A percentile compares a stretch with the other conserved stretches of the same genome.
These are phyloP conservation scores for Alsophila aescularia DNA, from an alignment of 2,888 invertebrate genomes.

Conservation along the genomic window DNA sequence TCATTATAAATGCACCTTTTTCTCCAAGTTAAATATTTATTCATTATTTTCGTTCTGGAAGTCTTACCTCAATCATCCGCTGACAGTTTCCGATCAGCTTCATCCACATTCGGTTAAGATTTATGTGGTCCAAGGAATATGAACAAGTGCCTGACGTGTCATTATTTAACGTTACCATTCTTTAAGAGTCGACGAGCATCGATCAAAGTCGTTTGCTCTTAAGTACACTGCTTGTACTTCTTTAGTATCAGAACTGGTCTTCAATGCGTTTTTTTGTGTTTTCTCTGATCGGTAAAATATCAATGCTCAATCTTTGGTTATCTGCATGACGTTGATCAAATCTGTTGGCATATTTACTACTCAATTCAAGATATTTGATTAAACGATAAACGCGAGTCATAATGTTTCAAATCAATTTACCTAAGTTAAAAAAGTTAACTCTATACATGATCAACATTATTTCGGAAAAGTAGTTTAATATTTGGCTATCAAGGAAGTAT, in stretches of 20 bases:
- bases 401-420: no score
- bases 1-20: constrained; percentile 20
- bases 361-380: no score
- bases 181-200: constrained; percentile 41
- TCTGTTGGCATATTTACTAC: no score
- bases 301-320: background rate
- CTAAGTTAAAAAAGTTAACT: no score
- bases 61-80: constrained; percentile 36
- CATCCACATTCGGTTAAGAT: constrained; percentile 37
- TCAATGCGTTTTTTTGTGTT: constrained; percentile 10
- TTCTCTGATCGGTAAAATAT: background rate
- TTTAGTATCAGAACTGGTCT: constrained; percentile 35
- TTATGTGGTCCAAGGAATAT: constrained; percentile 32
- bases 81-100: constrained; percentile 41
- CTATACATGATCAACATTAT: no score
- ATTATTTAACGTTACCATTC: constrained; percentile 48
- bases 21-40: constrained; percentile 25
- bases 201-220: constrained; percentile 51
- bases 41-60: constrained; percentile 29
- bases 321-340: no score
- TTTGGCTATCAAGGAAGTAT: no score
- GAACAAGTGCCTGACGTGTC: constrained; percentile 42
- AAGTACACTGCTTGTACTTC: constrained; percentile 25
- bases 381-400: no score
- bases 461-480: no score